phyloP scores from a whole-genome alignment of 2,888 invertebrate genomes.

The Drosophila merina region DNA sequence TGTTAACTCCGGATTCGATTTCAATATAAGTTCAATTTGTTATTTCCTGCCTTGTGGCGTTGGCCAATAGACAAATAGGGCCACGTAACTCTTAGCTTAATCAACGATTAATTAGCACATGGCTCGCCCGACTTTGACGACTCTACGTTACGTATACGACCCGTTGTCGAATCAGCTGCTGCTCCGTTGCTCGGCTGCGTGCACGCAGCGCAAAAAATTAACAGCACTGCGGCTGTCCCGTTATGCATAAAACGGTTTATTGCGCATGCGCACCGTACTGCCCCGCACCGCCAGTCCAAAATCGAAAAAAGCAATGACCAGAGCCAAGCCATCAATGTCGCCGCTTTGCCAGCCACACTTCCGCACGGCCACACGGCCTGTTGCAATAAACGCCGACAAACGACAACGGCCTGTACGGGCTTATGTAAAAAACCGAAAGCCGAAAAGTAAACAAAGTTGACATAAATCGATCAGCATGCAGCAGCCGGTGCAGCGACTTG shows the following conservation, averaged over 20 bases:
- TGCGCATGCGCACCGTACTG: slow-evolving; percentile 61
- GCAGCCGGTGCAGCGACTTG: slow-evolving; percentile 59
- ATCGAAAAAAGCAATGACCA: slow-evolving; percentile 13
- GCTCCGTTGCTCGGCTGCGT: slow-evolving; percentile 48
- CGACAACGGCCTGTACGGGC: slow-evolving; percentile 18
- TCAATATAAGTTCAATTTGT: neutral
- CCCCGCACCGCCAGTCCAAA: neutral
- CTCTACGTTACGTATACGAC: slow-evolving; percentile 55
- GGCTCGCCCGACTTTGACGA: slow-evolving; percentile 49
- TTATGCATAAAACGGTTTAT: slow-evolving; percentile 75
- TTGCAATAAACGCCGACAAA: slow-evolving; percentile 49
- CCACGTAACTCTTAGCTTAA: slow-evolving; percentile 49
- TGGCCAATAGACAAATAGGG: slow-evolving; percentile 58
- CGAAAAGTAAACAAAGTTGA: slow-evolving; percentile 53
- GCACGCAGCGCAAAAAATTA: slow-evolving; percentile 54
- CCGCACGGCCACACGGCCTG: slow-evolving; percentile 71
- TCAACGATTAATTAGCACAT: slow-evolving; percentile 67
- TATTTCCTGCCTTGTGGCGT: slow-evolving; percentile 16
- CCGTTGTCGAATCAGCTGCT: slow-evolving; percentile 15
- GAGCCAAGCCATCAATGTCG: slow-evolving; percentile 41
- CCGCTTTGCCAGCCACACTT: slow-evolving; percentile 49
- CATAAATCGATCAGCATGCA: slow-evolving; percentile 70
- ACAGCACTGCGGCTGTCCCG: slow-evolving; percentile 53
- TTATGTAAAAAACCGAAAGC: slow-evolving; percentile 59
- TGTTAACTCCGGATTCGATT: neutral